Conservation (phyloP, 2,888 invertebrate species). For the Dryococelus australis region DNA sequence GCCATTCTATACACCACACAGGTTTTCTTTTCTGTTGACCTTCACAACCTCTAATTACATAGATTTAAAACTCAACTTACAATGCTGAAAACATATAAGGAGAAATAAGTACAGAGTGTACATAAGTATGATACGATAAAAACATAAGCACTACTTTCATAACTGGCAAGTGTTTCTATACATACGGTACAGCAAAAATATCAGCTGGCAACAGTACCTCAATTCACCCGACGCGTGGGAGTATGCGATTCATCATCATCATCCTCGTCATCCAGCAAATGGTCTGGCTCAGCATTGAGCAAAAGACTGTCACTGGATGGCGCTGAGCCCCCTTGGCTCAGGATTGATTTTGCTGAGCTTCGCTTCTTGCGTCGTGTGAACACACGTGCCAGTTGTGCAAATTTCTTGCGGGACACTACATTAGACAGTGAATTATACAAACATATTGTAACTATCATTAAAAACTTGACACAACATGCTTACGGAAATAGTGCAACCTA, state of each 20-base stretch:
- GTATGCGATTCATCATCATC: constrained; percentile 36
- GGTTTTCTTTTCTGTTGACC: too few species aligned
- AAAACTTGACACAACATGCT: not conserved
- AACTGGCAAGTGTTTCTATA: too few species aligned
- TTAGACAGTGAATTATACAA: constrained; percentile 44
- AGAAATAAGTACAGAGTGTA: too few species aligned
- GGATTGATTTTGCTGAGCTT: constrained; percentile 45
- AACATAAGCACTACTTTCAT: too few species aligned
- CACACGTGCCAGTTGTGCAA: constrained; percentile 78
- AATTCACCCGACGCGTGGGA: not conserved
- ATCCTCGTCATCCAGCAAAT: constrained; percentile 49
- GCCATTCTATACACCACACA: too few species aligned
- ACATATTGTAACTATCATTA: not conserved
- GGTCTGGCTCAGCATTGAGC: constrained; percentile 49
- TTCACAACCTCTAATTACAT: too few species aligned
- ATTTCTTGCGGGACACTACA: constrained; percentile 79
- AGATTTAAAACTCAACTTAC: too few species aligned
- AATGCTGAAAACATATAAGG: too few species aligned
- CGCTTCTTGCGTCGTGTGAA: constrained; percentile 71
- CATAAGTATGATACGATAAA: too few species aligned
- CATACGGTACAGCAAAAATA: too few species aligned
- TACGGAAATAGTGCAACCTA: not conserved
- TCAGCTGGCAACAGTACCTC: not conserved
- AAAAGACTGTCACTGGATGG: constrained; percentile 51
- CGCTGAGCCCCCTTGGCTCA: constrained; percentile 49